Evolutionary conservation across 2,888 invertebrate genomes (phyloP).

Genomic region (Drosophila imparisetae): DNA sequence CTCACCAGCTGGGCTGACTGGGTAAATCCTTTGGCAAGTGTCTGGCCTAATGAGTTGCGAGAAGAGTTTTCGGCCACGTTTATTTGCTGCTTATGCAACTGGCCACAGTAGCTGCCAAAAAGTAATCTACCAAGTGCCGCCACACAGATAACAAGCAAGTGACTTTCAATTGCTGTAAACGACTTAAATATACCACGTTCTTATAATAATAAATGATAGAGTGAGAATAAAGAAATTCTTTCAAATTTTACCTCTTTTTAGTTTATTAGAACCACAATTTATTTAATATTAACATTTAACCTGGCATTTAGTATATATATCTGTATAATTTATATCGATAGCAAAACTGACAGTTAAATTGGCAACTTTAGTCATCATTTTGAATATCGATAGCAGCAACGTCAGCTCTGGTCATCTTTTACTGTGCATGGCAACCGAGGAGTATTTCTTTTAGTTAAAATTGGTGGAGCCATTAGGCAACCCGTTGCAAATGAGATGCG

Average conservation of each 20-base stretch:
- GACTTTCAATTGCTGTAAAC: not conserved
- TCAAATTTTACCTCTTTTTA: not conserved
- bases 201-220: not conserved
- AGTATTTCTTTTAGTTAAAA: slow-evolving; percentile 1
- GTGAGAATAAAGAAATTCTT: not conserved
- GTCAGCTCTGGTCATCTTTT: not conserved
- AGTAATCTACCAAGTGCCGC: slow-evolving; percentile 44
- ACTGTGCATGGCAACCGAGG: not conserved
- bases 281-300: not conserved
- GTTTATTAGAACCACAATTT: not conserved
- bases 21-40: slow-evolving; percentile 70
- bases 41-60: slow-evolving; percentile 73
- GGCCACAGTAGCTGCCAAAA: slow-evolving; percentile 58
- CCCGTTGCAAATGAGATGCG: slow-evolving; percentile 36
- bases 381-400: not conserved
- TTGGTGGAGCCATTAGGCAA: slow-evolving; percentile 14
- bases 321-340: not conserved
- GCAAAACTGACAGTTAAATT: not conserved
- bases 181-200: slow-evolving; percentile 14
- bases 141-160: slow-evolving; percentile 25
- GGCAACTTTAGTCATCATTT: not conserved
- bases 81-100: slow-evolving; percentile 47
- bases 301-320: not conserved
- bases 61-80: slow-evolving; percentile 34
- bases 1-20: slow-evolving; percentile 23